phyloP scores from a whole-genome alignment of 2,888 invertebrate genomes.

The Xestia sexstrigata region DNA sequence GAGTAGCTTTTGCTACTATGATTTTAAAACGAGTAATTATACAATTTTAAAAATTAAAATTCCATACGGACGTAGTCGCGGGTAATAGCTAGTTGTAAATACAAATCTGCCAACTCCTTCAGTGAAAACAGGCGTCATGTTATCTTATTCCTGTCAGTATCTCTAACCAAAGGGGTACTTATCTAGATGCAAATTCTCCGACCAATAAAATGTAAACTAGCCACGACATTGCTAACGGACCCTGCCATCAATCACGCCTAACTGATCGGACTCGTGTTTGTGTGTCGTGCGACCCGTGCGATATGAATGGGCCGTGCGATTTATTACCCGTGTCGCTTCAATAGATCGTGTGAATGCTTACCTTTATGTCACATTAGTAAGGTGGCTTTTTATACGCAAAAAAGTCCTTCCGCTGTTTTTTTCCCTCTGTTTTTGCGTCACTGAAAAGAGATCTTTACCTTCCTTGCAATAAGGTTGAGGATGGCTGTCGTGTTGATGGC shows the following conservation, averaged over 20 bases:
- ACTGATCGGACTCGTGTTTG: constrained; percentile 40
- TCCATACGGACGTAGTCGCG: too few relatives aligned
- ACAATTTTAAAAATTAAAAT: too few relatives aligned
- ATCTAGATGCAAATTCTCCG: not conserved
- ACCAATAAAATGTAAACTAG: constrained; percentile 30
- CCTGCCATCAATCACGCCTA: constrained; percentile 49
- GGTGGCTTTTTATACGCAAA: not conserved
- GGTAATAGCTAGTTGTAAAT: too few relatives aligned
- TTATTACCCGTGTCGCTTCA: constrained; percentile 37
- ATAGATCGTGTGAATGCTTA: constrained; percentile 24
- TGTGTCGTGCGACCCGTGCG: constrained; percentile 26
- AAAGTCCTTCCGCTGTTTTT: not conserved
- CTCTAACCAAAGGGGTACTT: not conserved
- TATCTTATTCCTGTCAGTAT: not conserved
- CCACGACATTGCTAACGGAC: constrained; percentile 8
- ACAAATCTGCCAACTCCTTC: too few relatives aligned
- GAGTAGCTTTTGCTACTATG: too few relatives aligned
- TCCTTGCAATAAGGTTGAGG: not conserved
- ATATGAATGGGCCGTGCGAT: constrained; percentile 38
- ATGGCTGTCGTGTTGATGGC: not conserved
- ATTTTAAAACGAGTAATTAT: too few relatives aligned
- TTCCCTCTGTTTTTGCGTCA: not conserved
- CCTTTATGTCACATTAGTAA: not conserved
- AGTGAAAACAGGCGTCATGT: rapidly evolving
- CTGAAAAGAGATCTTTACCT: not conserved